Base-by-base conservation (phyloP, 1,140 invertebrate genomes). In the Drosophila athabasca region DNA sequence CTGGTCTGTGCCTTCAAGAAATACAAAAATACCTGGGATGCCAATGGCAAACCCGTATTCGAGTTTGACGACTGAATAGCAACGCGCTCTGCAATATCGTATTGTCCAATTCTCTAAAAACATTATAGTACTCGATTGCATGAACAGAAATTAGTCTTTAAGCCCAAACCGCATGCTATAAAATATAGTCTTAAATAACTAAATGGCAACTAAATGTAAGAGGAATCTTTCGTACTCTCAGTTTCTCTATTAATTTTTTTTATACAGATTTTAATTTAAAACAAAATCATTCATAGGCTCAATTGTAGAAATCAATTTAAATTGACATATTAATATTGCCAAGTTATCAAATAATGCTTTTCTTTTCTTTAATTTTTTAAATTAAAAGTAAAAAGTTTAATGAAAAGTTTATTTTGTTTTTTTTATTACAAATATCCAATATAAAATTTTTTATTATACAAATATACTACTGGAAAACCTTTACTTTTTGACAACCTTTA, bases 1-100 rank as follows among this genome's bases (percentile, higher is more conserved):
- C 92, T 96, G 84, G 95, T 95, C 13, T 97, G 97, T 94, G 95
- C 94, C 52, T 98, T 98, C 91, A 94, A 95, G 92, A 98, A 98
- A 92, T 93, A 94, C 78, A 95, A 95, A 90, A 93, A 92, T 51
- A 92, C 92, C 39, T 94, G 93, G 94, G 94, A 94, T 72, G 75
- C 92, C 15, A 93, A 95, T 75, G 94, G 94, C 41, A 95, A 94
- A 75, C 93, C 93, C 2, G 90, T 93, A 55, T 95, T 94, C 77
- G 89, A 90, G 54, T 91, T 91, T 31, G 83, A 91, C 52, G 78
- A 87, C 79, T 87, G 70, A 87, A 44, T 50, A 15, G 61, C 26
- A n/a, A 49, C 15, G 44, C 55, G 31, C 44, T 50, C n/a, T 55
- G 8, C 31, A 31, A 31, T 31, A 31, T 31, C 41, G 41, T 8